phyloP scores from a whole-genome alignment of 2,113 vertebrate genomes.

The Telmatochromis brichardi region DNA sequence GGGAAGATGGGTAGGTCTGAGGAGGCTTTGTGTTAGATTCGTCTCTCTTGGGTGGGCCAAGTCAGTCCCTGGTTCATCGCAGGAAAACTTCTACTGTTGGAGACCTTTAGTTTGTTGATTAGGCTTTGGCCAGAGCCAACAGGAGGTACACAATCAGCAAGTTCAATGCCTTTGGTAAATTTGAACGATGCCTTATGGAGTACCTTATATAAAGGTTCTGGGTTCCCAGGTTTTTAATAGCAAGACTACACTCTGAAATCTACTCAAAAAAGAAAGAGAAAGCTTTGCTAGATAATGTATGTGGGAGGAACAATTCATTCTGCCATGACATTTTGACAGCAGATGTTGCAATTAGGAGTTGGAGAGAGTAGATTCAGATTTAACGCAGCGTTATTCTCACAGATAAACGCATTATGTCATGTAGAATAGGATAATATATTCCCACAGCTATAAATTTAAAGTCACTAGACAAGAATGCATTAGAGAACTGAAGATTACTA shows the following conservation, averaged over 20 bases:
- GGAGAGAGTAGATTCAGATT: neutral
- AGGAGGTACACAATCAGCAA: neutral
- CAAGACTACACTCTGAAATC: neutral
- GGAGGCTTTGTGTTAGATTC: neutral
- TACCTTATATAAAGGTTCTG: neutral
- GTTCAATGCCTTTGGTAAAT: neutral
- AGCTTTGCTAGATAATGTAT: neutral
- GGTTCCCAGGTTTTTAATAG: neutral
- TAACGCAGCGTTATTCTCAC: neutral
- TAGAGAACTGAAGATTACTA: slow-evolving; percentile 7
- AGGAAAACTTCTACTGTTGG: neutral
- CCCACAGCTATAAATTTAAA: slow-evolving; percentile 1
- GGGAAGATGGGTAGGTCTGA: slow-evolving; percentile 14
- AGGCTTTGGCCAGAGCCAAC: neutral
- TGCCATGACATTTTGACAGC: neutral
- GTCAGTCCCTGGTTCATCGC: neutral
- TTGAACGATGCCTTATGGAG: neutral
- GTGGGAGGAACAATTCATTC: slow-evolving; percentile 1
- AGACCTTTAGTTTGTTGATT: neutral
- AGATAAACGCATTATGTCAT: slow-evolving; percentile 12
- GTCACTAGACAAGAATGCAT: neutral
- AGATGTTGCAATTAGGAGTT: neutral
- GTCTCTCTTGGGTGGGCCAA: neutral
- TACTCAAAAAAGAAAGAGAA: neutral
- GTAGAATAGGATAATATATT: neutral